These are phyloP conservation scores for Malurus elegans DNA, from an alignment of 2,113 vertebrate genomes.

Conservation along the genomic window DNA sequence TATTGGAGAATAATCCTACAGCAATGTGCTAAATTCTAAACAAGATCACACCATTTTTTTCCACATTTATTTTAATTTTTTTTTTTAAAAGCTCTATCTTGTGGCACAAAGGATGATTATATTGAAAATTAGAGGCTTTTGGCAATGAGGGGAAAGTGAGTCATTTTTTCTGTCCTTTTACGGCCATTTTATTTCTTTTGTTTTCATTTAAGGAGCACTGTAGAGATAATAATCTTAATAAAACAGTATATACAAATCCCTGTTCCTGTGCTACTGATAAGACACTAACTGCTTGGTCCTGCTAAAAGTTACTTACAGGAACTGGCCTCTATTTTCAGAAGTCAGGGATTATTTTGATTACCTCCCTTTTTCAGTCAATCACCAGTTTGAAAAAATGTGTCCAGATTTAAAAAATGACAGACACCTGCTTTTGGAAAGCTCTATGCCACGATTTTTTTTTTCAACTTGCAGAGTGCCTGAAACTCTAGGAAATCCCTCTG, in stretches of 20 bases:
- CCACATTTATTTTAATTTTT: not conserved
- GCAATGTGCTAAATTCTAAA: not conserved
- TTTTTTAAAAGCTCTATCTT: not conserved
- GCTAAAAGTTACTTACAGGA: conserved; percentile 5
- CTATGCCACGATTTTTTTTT: not conserved
- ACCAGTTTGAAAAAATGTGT: not conserved
- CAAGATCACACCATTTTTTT: not conserved
- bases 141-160: conserved; percentile 12
- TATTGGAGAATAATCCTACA: not conserved
- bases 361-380: not conserved
- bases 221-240: conserved; percentile 41
- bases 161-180: conserved; percentile 46
- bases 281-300: not conserved
- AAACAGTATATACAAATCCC: conserved; percentile 45
- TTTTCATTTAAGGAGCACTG: conserved; percentile 4
- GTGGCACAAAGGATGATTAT: conserved; percentile 15
- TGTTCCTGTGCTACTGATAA: conserved; percentile 33
- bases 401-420: not conserved
- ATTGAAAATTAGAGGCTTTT: conserved; percentile 37
- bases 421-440: not conserved
- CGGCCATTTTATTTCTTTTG: not conserved
- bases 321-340: conserved; percentile 28
- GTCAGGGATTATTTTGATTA: not conserved
- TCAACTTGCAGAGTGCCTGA: rapidly evolving
- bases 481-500: not conserved